Base-by-base conservation (phyloP, 1,140 invertebrate species). In the Drosophila fuyamai region DNA sequence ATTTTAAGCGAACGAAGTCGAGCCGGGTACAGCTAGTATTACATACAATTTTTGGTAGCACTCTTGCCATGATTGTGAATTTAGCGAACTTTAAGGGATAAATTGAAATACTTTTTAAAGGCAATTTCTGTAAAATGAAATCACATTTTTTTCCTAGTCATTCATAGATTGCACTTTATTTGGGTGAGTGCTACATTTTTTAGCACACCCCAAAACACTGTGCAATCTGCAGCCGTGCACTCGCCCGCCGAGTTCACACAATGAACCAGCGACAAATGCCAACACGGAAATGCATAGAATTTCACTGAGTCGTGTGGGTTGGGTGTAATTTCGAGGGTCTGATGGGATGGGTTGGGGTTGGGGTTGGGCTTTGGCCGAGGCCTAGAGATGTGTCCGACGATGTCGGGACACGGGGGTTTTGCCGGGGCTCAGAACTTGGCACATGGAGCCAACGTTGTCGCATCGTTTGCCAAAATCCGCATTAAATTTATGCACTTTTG, bases 401-500 rank as follows among this genome's bases (percentile, higher is more conserved):
- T 58, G 63, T 41, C 35, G 53, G 62, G 32, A 61, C 57, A 68
- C 16, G 65, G 65, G 47, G 47, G 47, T 13, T 44, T 27, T 16
- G 29, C 29, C 18, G 65, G 61, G 38, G 47, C 38, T 53, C 65
- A 77, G 62, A 63, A 76, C 71, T 88, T 88, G 83, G 83, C 83
- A 88, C 79, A 78, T 74, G 84, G 66, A 83, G 54, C 83, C 74
- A 58, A 63, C 84, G 80, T 89, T 86, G 83, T 86, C 83, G 83
- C 83, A 83, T 72, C 84, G 84, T 60, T 79, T 88, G 83, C 83
- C 83, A 88, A 88, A 88, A 88, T 88, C 72, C 83, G 83, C 83
- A 88, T 88, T 88, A 88, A 88, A 88, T 88, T 88, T 88, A 88
- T 88, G 79, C 83, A 86, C 70, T 86, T 86, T 82, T 86, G 82